A percentile compares a stretch with the other conserved stretches of the same genome.
Conservation (phyloP, 1,140 invertebrate genomes). For the Caenorhabditis briggsae region DNA sequence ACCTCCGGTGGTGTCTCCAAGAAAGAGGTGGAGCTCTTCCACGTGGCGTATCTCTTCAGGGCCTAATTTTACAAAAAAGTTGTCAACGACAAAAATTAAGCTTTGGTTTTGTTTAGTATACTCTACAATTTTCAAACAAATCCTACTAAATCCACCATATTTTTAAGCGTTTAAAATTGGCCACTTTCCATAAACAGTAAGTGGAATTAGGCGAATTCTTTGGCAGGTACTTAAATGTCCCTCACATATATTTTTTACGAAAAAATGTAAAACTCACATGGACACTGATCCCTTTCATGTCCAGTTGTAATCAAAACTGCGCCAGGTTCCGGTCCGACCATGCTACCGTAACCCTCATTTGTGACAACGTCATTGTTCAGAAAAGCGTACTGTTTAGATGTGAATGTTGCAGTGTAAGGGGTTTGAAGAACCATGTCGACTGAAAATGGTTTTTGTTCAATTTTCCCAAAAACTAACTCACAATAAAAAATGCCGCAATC, state of each 20-base stretch:
- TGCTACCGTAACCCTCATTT: slow-evolving; percentile 51
- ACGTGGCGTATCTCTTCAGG: too few relatives aligned
- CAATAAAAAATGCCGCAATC: slow-evolving; percentile 57
- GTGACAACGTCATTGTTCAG: slow-evolving; percentile 24
- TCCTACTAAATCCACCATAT: too few relatives aligned
- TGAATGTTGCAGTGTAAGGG: slow-evolving; percentile 44
- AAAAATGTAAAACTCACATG: slow-evolving; percentile 40
- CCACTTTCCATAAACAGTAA: too few relatives aligned
- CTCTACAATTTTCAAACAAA: too few relatives aligned
- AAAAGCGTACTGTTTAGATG: slow-evolving; percentile 43
- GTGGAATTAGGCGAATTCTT: too few relatives aligned
- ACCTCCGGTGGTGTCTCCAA: too few relatives aligned
- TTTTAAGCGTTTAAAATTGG: too few relatives aligned
- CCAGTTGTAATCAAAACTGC: slow-evolving; percentile 39
- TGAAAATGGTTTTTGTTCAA: background rate
- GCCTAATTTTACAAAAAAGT: too few relatives aligned
- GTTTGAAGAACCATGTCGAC: slow-evolving; percentile 44
- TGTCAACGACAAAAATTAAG: too few relatives aligned
- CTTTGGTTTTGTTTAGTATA: too few relatives aligned
- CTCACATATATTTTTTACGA: background rate
- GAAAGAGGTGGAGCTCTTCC: too few relatives aligned
- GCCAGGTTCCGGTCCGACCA: slow-evolving; percentile 56
- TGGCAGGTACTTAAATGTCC: too few relatives aligned
- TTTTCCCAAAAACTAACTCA: background rate
- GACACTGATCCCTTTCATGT: slow-evolving; percentile 50